Conservation (phyloP, 2,888 invertebrate species). For the Lucinisca nassula region DNA sequence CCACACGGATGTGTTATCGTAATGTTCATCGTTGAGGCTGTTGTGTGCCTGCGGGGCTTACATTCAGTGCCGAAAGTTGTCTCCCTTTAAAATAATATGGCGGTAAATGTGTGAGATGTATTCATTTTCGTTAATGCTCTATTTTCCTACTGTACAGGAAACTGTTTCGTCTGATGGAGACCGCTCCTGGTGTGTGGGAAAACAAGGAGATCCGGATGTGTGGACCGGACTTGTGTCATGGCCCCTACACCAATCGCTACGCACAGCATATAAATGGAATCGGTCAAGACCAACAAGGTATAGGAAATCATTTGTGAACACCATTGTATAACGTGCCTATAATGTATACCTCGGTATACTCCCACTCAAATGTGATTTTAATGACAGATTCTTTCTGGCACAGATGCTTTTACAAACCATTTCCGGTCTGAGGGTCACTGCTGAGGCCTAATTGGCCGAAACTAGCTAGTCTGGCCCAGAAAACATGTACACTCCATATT, state of each 20-base stretch:
- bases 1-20: not conserved
- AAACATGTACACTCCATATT: too few relatives aligned
- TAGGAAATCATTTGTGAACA: too few relatives aligned
- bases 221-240: conserved; percentile 75
- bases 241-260: not conserved
- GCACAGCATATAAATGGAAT: not conserved
- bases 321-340: too few relatives aligned
- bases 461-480: too few relatives aligned
- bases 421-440: not conserved
- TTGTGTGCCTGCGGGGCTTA: not conserved
- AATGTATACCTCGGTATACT: not conserved
- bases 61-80: not conserved
- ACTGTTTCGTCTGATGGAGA: conserved; percentile 76
- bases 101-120: not conserved
- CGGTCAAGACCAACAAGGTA: not conserved
- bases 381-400: not conserved
- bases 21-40: not conserved
- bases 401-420: not conserved
- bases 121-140: not conserved
- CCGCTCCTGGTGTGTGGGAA: conserved; percentile 73
- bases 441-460: too few relatives aligned
- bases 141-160: conserved; percentile 59
- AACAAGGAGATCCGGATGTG: conserved; percentile 82
- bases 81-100: not conserved
- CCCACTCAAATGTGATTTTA: not conserved